These are phyloP conservation scores for Zaprionus lineosus DNA, from an alignment of 2,888 invertebrate genomes.

Conservation along the genomic window DNA sequence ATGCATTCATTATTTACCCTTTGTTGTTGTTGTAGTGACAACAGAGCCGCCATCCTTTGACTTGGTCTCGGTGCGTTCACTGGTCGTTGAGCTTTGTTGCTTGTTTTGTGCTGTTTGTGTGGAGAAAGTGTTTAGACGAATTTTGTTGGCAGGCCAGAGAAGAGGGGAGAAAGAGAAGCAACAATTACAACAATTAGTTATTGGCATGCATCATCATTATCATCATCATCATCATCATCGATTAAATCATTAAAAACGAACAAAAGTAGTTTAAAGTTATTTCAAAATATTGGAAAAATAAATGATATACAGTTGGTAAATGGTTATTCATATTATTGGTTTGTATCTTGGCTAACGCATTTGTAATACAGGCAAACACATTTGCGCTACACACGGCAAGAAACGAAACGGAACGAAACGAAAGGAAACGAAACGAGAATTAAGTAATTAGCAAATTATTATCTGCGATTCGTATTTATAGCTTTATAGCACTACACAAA, in stretches of 20 bases:
- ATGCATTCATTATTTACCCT: no score
- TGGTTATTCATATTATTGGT: constrained; percentile 20
- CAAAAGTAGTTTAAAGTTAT: constrained; percentile 24
- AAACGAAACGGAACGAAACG: no score
- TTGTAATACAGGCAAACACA: constrained; percentile 55
- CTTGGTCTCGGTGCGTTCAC: constrained; percentile 84
- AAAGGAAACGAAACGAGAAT: no score
- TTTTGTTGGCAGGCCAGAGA: constrained; percentile 37
- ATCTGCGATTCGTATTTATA: background rate
- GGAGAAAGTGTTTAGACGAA: constrained; percentile 55
- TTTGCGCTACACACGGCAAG: constrained; percentile 37
- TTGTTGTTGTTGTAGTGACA: constrained; percentile 85
- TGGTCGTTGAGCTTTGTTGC: constrained; percentile 79
- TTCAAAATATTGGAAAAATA: constrained; percentile 26
- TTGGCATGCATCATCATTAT: constrained; percentile 71
- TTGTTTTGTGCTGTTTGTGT: constrained; percentile 70
- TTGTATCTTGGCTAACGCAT: constrained; percentile 51
- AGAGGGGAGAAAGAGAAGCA: constrained; percentile 52
- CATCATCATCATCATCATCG: background rate
- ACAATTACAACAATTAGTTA: constrained; percentile 67
- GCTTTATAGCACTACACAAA: constrained; percentile 19
- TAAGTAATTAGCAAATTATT: no score
- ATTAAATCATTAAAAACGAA: constrained; percentile 16
- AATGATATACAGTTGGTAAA: constrained; percentile 26
- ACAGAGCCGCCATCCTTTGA: constrained; percentile 85